Evolutionary conservation across 2,888 invertebrate species (phyloP).

Genomic region (Capitulum mitella): DNA sequence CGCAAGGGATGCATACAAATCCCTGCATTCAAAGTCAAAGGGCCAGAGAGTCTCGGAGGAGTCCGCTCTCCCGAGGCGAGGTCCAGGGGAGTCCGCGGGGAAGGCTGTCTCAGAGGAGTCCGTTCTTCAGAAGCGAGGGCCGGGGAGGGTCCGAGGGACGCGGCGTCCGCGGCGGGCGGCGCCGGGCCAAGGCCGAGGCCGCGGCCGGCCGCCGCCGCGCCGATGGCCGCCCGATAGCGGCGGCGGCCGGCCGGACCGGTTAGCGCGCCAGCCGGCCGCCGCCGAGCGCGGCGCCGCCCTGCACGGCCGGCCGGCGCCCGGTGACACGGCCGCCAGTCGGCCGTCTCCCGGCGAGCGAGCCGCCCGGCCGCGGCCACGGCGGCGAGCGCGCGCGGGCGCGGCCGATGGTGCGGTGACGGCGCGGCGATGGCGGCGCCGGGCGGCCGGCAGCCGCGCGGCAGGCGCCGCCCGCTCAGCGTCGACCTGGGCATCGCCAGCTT

Average conservation of each 20-base stretch:
- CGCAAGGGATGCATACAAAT: too few relatives aligned
- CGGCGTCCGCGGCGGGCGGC: background rate
- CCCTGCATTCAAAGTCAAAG: too few relatives aligned
- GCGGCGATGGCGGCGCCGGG: constrained; percentile 3
- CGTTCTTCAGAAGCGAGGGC: too few relatives aligned
- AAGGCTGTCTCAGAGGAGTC: too few relatives aligned
- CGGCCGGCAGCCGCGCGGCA: constrained; percentile 6
- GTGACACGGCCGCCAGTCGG: background rate
- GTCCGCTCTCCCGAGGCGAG: too few relatives aligned
- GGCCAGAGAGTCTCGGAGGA: too few relatives aligned
- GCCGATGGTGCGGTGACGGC: background rate
- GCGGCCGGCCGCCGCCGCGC: background rate
- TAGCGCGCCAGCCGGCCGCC: background rate
- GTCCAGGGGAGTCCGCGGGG: too few relatives aligned
- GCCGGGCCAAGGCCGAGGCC: constrained; percentile 10
- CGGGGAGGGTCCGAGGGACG: too few relatives aligned
- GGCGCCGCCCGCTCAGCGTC: constrained; percentile 14
- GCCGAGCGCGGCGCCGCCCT: background rate
- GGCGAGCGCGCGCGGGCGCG: background rate
- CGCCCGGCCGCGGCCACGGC: background rate
- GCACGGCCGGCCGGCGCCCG: background rate
- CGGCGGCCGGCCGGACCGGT: background rate
- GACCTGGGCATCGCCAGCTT: constrained; percentile 2
- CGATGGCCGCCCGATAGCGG: background rate
- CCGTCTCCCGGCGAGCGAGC: background rate